phyloP scores from a whole-genome alignment of 1,140 invertebrate genomes.

The Aleiodes sp. region DNA sequence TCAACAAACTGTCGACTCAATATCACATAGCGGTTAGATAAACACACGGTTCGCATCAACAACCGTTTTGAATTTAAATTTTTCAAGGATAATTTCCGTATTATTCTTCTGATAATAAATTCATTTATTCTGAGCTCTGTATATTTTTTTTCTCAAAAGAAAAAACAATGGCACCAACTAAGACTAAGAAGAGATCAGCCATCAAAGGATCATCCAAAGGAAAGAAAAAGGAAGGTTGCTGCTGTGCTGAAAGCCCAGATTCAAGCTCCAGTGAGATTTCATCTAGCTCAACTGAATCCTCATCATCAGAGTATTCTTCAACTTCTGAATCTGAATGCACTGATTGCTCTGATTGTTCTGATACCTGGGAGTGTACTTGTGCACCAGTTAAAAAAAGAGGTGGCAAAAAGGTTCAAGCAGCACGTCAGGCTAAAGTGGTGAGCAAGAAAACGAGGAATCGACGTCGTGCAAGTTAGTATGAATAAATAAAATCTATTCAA shows the following conservation, averaged over 20 bases:
- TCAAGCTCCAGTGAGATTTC: background rate
- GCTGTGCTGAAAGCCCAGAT: background rate
- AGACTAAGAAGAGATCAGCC: background rate
- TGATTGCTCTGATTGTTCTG: background rate
- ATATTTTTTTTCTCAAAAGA: too few relatives aligned
- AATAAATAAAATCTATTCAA: too few relatives aligned
- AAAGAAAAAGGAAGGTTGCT: background rate
- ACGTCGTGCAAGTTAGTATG: constrained; percentile 8
- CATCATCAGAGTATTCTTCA: constrained; percentile 17
- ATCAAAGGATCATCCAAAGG: background rate
- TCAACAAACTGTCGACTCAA: background rate
- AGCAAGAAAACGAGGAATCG: background rate
- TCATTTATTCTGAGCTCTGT: background rate
- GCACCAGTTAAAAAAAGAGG: background rate
- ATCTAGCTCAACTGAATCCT: background rate
- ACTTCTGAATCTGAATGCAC: background rate
- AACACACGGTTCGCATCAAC: background rate
- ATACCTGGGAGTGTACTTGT: background rate
- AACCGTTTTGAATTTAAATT: background rate
- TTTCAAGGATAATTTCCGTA: background rate
- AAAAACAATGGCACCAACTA: constrained; percentile 17
- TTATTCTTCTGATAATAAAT: background rate
- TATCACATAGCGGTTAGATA: background rate
- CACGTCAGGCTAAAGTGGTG: background rate
- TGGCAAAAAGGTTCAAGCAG: background rate